phyloP scores from a whole-genome alignment of 2,888 invertebrate genomes.

The Plebejus melissa region DNA sequence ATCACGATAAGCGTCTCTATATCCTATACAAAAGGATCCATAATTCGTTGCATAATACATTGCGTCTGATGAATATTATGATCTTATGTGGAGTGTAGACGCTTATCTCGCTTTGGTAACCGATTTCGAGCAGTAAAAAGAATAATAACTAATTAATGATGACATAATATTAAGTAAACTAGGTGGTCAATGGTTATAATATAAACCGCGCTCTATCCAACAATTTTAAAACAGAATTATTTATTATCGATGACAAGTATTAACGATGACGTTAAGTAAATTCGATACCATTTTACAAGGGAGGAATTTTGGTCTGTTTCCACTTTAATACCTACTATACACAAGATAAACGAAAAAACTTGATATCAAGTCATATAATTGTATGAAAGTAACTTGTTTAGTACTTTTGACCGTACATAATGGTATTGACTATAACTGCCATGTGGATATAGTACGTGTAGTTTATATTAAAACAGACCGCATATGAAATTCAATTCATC shows the following conservation, averaged over 20 bases:
- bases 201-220: not conserved
- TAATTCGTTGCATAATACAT: not conserved
- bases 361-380: too few relatives aligned
- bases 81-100: not conserved
- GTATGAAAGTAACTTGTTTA: not conserved
- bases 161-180: too few relatives aligned
- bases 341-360: not conserved
- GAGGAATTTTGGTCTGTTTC: too few relatives aligned
- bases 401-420: not conserved
- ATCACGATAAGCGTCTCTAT: not conserved
- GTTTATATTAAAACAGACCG: not conserved
- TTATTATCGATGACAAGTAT: not conserved
- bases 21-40: not conserved
- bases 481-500: constrained; percentile 13
- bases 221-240: not conserved
- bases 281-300: too few relatives aligned
- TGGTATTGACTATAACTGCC: not conserved
- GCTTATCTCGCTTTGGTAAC: too few relatives aligned
- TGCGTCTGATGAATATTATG: not conserved
- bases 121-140: too few relatives aligned
- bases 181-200: not conserved
- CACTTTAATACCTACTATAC: not conserved
- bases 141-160: too few relatives aligned
- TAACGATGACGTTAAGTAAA: not conserved
- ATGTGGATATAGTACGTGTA: not conserved